Evolutionary conservation across 2,797 vertebrate genomes (phyloP), one percentile per base, ranked within the genome.

Genomic region (Sciurus carolinensis): DNA sequence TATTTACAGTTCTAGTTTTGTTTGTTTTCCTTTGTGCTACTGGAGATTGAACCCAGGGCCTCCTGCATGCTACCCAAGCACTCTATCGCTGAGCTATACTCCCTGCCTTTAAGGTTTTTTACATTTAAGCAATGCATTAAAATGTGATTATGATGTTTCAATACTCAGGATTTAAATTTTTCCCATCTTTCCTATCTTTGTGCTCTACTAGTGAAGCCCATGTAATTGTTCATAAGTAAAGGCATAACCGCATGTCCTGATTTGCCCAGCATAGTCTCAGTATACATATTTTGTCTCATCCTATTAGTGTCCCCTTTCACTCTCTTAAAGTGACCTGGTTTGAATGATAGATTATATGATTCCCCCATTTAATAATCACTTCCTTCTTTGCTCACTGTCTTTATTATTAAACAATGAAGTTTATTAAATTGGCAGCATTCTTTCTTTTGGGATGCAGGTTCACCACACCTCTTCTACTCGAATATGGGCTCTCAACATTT

Each of bases 81-180:
- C 2, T 83, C 66, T 59, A 81, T 13, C 80, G 9, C 17, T 52
- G 30, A 77, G 44, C 73, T 33, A 20, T 13, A 42, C 24, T 20
- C 67, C 8, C 17, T 33, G 5, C 30, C 64, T 4, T 66, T 64
- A 30, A 14, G 7, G 54, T 57, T 57, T 57, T 62, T 62, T 10
- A 57, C 22, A 62, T 9, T 22, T 62, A 62, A 62, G 59, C 24
- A 24, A 62, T 26, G 8, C 24, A 62, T 26, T 26, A 62, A 62
- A 62, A 62, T 62, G 59, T 62, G 22, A 62, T 62, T 26, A 62
- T 62, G 24, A 62, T 62, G 59, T 94, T 86, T 86, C 30, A 36
- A 87, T 92, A 76, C 11, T 84, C 26, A 54, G 18, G n/a, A 90
- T 86, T 92, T 90, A 52, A 69, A 24, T 71, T 77, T 77, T 94